These are phyloP conservation scores for Eustalomyia histrio DNA, from an alignment of 2,888 invertebrate species.

Conservation along the genomic window DNA sequence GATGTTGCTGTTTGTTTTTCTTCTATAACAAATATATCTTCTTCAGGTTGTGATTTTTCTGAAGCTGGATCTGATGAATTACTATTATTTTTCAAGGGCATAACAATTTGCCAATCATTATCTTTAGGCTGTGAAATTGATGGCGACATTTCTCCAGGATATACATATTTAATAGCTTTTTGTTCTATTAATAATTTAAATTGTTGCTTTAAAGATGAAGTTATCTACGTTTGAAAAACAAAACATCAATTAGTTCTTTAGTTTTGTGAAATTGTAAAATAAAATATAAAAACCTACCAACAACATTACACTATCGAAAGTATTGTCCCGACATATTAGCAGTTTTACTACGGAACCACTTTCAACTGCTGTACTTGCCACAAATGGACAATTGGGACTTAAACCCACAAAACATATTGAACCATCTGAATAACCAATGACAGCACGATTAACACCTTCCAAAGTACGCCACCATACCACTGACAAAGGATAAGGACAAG, in stretches of 20 bases:
- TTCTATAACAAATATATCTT: conserved; percentile 73
- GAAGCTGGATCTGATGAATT: conserved; percentile 77
- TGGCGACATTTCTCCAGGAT: conserved; percentile 81
- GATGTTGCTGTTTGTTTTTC: conserved; percentile 68
- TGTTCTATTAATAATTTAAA: conserved; percentile 91
- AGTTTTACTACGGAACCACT: conserved; percentile 78
- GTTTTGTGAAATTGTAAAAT: neutral
- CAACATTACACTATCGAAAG: conserved; percentile 81
- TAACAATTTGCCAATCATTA: conserved; percentile 78
- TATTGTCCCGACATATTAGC: conserved; percentile 84
- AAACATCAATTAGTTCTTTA: neutral
- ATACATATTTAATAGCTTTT: conserved; percentile 86
- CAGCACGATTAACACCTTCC: conserved; percentile 85
- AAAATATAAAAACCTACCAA: conserved; percentile 80
- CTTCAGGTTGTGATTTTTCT: conserved; percentile 75
- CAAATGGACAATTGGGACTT: conserved; percentile 79
- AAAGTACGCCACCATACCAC: conserved; percentile 88
- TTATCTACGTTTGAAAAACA: conserved; percentile 82
- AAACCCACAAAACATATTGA: conserved; percentile 80
- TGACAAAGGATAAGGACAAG: conserved; percentile 81
- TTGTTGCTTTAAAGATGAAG: conserved; percentile 86
- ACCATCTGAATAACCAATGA: conserved; percentile 85
- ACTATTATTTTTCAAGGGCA: conserved; percentile 75
- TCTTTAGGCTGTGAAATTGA: conserved; percentile 70
- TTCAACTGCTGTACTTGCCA: conserved; percentile 78